These are phyloP conservation scores for Myrmecophaga tridactyla DNA, from an alignment of 2,113 vertebrate genomes.

Conservation along the genomic window DNA sequence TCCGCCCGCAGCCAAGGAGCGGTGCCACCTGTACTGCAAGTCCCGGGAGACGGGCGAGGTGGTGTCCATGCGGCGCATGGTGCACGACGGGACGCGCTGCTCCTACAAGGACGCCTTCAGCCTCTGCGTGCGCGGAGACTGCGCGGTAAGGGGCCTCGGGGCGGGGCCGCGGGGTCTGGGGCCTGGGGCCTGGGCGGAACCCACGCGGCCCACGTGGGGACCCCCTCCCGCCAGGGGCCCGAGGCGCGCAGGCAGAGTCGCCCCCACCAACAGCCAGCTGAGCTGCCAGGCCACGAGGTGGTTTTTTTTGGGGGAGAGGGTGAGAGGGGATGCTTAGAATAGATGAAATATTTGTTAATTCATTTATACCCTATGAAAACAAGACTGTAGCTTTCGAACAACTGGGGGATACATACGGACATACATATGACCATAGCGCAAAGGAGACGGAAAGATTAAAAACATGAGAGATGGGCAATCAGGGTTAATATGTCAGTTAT, in stretches of 20 bases:
- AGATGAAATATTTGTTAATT: neutral
- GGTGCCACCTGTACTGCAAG: conserved; percentile 95
- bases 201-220: too few relatives aligned
- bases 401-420: neutral
- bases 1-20: conserved; percentile 89
- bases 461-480: too few relatives aligned
- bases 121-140: conserved; percentile 94
- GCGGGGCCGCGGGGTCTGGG: too few relatives aligned
- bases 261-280: neutral
- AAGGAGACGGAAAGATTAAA: neutral
- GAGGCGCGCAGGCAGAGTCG: neutral
- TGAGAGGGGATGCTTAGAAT: neutral
- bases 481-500: too few relatives aligned
- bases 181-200: too few relatives aligned
- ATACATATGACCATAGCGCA: neutral
- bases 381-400: neutral
- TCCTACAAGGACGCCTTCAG: conserved; percentile 97
- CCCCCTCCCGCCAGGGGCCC: too few relatives aligned
- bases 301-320: neutral
- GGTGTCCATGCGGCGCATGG: conserved; percentile 92
- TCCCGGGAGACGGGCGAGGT: conserved; percentile 92
- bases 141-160: too few relatives aligned
- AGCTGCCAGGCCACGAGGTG: neutral
- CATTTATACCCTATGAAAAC: neutral
- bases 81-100: conserved; percentile 94